Conservation (phyloP, 2,797 vertebrate genomes). For the Molothrus ater region DNA sequence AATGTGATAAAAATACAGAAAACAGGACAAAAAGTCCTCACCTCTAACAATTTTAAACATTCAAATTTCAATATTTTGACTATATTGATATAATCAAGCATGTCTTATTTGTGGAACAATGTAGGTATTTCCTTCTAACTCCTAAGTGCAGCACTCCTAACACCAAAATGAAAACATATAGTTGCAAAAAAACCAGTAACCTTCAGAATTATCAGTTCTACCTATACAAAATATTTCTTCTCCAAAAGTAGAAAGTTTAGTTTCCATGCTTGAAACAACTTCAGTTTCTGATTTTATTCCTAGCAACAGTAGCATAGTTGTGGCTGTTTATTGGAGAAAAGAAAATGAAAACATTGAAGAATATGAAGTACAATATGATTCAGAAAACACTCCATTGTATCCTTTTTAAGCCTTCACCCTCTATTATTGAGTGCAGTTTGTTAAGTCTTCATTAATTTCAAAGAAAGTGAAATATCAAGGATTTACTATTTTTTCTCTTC, state of each 20-base stretch:
- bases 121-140: not conserved
- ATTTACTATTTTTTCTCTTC: not conserved
- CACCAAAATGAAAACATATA: not conserved
- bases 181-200: not conserved
- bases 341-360: not conserved
- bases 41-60: not conserved
- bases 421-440: not conserved
- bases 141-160: not conserved
- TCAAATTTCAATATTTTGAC: not conserved
- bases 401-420: not conserved
- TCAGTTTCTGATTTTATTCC: not conserved
- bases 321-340: not conserved
- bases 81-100: not conserved
- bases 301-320: not conserved
- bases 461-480: not conserved
- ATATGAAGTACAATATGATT: not conserved
- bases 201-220: not conserved
- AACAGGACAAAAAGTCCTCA: not conserved
- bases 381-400: not conserved
- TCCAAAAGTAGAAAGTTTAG: not conserved
- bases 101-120: not conserved
- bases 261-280: not conserved
- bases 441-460: not conserved
- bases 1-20: not conserved
- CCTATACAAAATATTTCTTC: not conserved